phyloP scores from a whole-genome alignment of 2,888 invertebrate genomes.

The Ectemnius lituratus region DNA sequence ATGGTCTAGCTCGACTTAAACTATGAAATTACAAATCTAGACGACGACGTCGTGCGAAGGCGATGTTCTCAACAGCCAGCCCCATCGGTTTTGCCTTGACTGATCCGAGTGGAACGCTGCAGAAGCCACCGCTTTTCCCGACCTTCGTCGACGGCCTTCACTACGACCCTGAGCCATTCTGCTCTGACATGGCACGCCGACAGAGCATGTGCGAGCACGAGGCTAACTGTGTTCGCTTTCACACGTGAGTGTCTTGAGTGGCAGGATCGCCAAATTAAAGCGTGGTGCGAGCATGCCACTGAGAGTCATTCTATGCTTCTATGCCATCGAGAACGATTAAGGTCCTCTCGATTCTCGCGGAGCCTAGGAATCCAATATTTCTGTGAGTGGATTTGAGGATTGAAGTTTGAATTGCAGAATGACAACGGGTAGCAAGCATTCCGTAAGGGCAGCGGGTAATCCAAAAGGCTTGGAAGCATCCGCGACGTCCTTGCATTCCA shows the following conservation, averaged over 20 bases:
- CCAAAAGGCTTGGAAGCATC: constrained; percentile 83
- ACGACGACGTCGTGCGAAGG: constrained; percentile 66
- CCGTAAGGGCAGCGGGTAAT: constrained; percentile 59
- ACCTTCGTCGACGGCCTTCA: constrained; percentile 77
- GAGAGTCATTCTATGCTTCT: too few relatives aligned
- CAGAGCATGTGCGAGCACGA: constrained; percentile 72
- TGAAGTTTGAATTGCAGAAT: constrained; percentile 47
- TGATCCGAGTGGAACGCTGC: constrained; percentile 71
- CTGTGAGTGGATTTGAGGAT: too few relatives aligned
- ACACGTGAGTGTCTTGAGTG: constrained; percentile 63
- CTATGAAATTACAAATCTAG: constrained; percentile 38
- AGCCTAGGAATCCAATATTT: too few relatives aligned
- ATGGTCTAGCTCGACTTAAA: too few relatives aligned
- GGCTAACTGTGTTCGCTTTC: constrained; percentile 70
- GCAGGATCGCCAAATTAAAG: constrained; percentile 3
- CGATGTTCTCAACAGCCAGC: constrained; percentile 66
- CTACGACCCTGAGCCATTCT: constrained; percentile 74
- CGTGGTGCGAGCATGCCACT: too few relatives aligned
- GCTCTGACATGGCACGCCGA: constrained; percentile 68
- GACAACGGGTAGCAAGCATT: constrained; percentile 56
- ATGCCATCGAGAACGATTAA: too few relatives aligned
- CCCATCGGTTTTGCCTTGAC: constrained; percentile 71
- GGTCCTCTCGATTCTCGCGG: too few relatives aligned
- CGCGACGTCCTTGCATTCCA: constrained; percentile 89
- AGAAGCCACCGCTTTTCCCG: constrained; percentile 78